Evolutionary conservation across 2,888 invertebrate species (phyloP).

Genomic region (Idaea dimidiata): DNA sequence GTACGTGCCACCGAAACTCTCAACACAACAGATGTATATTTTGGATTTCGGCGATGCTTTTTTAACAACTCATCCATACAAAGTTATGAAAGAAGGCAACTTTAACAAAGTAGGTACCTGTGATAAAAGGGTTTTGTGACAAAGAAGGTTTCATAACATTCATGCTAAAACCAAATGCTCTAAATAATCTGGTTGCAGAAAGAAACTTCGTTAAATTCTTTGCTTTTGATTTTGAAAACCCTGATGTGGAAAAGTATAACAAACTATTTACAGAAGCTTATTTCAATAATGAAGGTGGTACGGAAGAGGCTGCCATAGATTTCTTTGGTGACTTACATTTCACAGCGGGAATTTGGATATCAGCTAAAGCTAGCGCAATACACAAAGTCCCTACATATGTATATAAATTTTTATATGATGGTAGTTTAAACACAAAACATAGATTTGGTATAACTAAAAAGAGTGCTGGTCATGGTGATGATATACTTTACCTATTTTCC

Average conservation of each 20-base stretch:
- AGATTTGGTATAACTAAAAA: slow-evolving; percentile 31
- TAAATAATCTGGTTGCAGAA: slow-evolving; percentile 34
- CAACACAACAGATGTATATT: slow-evolving; percentile 32
- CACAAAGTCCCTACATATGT: slow-evolving; percentile 39
- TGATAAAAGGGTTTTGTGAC: slow-evolving; percentile 71
- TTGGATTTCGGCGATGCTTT: slow-evolving; percentile 46
- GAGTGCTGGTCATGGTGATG: slow-evolving; percentile 51
- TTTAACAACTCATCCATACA: slow-evolving; percentile 54
- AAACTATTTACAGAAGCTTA: slow-evolving; percentile 30
- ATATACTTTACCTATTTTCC: slow-evolving; percentile 33
- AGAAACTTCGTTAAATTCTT: slow-evolving; percentile 39
- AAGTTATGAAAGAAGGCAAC: slow-evolving; percentile 51
- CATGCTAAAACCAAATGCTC: slow-evolving; percentile 32
- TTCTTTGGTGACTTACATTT: slow-evolving; percentile 53
- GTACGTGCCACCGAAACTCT: slow-evolving; percentile 27
- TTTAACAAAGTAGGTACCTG: slow-evolving; percentile 61
- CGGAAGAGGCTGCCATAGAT: slow-evolving; percentile 38
- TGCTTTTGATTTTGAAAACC: slow-evolving; percentile 31
- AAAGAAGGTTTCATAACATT: slow-evolving; percentile 63
- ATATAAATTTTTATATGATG: slow-evolving; percentile 50
- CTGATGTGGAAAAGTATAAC: slow-evolving; percentile 29
- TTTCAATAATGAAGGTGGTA: slow-evolving; percentile 25
- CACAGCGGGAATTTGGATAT: slow-evolving; percentile 41
- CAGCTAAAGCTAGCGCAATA: slow-evolving; percentile 32
- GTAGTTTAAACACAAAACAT: slow-evolving; percentile 40